A percentile compares a stretch with the other conserved stretches of the same genome.
These are phyloP conservation scores for Aphodius granarius DNA, from an alignment of 2,888 invertebrate species.

Conservation along the genomic window DNA sequence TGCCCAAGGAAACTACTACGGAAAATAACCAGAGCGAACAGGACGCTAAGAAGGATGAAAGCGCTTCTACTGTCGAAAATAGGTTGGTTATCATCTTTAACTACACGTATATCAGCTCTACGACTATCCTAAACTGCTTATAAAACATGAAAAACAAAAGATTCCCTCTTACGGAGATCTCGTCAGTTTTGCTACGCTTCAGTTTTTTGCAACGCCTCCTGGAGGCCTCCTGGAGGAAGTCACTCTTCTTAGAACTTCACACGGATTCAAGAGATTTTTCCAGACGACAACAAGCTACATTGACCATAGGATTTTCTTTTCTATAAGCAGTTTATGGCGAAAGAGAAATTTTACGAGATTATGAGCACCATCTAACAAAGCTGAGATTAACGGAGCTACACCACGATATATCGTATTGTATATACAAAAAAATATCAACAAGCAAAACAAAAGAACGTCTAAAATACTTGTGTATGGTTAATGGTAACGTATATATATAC, in stretches of 20 bases:
- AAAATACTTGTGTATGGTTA: background rate
- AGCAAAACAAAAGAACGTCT: background rate
- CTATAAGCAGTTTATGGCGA: background rate
- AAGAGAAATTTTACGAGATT: background rate
- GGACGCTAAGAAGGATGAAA: conserved; percentile 33
- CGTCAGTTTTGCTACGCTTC: background rate
- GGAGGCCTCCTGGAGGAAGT: background rate
- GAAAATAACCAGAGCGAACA: conserved; percentile 28
- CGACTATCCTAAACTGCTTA: conserved; percentile 9
- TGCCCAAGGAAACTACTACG: conserved; percentile 23
- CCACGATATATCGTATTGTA: background rate
- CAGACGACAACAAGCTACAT: background rate
- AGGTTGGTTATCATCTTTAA: conserved; percentile 35
- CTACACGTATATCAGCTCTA: background rate
- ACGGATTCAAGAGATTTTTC: background rate
- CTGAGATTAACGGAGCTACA: background rate
- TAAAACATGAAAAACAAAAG: conserved; percentile 1
- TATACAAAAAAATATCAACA: background rate
- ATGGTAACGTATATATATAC: background rate
- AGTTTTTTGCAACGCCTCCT: background rate
- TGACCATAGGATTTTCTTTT: background rate
- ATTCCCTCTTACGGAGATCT: background rate
- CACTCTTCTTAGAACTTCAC: background rate
- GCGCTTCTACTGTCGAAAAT: conserved; percentile 30
- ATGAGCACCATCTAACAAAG: background rate